phyloP scores from a whole-genome alignment of 2,797 vertebrate genomes.

The Artibeus lituratus region DNA sequence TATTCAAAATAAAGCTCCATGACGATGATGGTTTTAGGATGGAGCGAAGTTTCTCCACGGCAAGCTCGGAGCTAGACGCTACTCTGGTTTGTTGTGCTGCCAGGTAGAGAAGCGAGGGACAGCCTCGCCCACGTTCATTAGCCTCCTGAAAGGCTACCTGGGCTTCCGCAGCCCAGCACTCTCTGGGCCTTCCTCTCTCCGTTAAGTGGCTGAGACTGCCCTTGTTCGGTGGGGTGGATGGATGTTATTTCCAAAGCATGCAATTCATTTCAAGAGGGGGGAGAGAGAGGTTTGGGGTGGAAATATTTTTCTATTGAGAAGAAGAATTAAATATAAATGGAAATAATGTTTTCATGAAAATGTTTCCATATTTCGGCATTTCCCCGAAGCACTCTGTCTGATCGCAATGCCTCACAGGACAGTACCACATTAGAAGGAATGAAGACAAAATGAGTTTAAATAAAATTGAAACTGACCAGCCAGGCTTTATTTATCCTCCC shows the following conservation, averaged over 20 bases:
- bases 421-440: conserved; percentile 63
- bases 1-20: not conserved
- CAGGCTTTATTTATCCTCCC: conserved; percentile 21
- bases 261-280: conserved; percentile 61
- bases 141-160: not conserved
- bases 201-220: conserved; percentile 15
- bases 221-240: conserved; percentile 38
- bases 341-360: conserved; percentile 71
- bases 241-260: conserved; percentile 68
- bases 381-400: conserved; percentile 60
- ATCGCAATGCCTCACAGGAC: conserved; percentile 29
- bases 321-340: conserved; percentile 72
- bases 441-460: conserved; percentile 68
- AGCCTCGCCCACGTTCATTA: not conserved
- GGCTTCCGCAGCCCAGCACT: not conserved
- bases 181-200: conserved; percentile 4
- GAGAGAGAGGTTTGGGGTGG: conserved; percentile 48
- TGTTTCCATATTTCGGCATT: conserved; percentile 62
- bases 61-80: not conserved
- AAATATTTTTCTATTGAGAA: conserved; percentile 70
- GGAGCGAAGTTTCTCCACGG: not conserved
- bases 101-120: not conserved
- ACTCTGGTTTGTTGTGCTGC: not conserved
- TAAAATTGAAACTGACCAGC: conserved; percentile 69
- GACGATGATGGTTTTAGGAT: not conserved